Base-by-base conservation (phyloP, 2,797 vertebrate genomes). In the Eurystomus glaucurus region DNA sequence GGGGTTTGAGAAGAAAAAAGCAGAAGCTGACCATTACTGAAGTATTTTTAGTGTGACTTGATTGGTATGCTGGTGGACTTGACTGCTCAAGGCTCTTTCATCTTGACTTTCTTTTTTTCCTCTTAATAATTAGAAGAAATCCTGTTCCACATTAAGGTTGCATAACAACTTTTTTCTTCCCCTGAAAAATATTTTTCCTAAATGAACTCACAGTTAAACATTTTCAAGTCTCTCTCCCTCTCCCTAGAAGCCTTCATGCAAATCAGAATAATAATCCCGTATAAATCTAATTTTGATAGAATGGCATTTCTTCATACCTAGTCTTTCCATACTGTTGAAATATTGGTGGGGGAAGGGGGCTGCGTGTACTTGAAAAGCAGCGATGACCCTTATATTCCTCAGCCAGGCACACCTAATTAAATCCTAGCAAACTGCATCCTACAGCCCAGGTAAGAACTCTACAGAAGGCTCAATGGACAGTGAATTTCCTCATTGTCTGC, bases 1-100 rank as follows among this genome's bases (percentile, higher is more conserved):
- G 85, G 84, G 62, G 33, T 68, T 89, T 64, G 61, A 70, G 78
- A 96, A n/a, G 39, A 19, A 89, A 96, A 91, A 96, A 80, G 66
- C 76, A 94, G 93, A 94, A 97, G 86, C 81, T 87, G 86, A 65
- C 71, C 50, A 77, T 92, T 96, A 68, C 86, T 71, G 76, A 46
- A 80, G 64, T 96, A 96, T 96, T 96, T 96, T 94, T 96, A 92
- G 94, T 14, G 55, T 46, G 58, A 52, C 66, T 81, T 3, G 3
- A 20, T 14, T 85, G 33, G 10, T 82, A 41, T 62, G 55, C 39
- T 91, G 60, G 68, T 89, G 43, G 33, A 71, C 33, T 19, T 87
- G 86, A 78, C n/a, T 88, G 11, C 37, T 88, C 35, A 8, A 64
- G 52, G 25, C 58, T 90, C 66, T 79, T 90, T 79, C 74, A 66